phyloP scores from a whole-genome alignment of 1,140 invertebrate genomes.

The Pogonus chalceus region DNA sequence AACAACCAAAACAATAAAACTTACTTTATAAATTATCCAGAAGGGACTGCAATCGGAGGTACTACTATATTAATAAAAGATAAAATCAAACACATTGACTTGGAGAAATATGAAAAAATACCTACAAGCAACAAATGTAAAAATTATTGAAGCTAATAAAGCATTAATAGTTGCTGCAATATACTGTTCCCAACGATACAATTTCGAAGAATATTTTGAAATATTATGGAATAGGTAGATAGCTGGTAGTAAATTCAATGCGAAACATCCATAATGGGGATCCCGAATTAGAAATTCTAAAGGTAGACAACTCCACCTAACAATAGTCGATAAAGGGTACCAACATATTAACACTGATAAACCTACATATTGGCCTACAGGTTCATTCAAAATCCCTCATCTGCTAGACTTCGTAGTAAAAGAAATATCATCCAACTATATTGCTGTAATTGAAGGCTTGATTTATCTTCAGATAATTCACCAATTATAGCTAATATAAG shows the following conservation, averaged over 20 bases:
- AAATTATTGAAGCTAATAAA: conserved; percentile 8
- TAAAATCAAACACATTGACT: conserved; percentile 18
- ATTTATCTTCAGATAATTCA: background rate
- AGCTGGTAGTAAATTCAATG: conserved; percentile 24
- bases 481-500: background rate
- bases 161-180: conserved; percentile 19
- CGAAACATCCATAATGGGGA: conserved; percentile 32
- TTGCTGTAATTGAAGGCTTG: background rate
- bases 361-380: conserved; percentile 35
- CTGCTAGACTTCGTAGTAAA: conserved; percentile 22
- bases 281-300: conserved; percentile 26
- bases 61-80: conserved; percentile 21
- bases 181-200: conserved; percentile 20
- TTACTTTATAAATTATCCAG: too few relatives aligned
- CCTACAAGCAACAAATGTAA: conserved; percentile 19
- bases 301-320: conserved; percentile 22
- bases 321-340: conserved; percentile 11
- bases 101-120: conserved; percentile 12
- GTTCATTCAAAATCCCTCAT: conserved; percentile 29
- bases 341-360: conserved; percentile 19
- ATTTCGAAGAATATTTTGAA: conserved; percentile 18
- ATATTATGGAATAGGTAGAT: conserved; percentile 14
- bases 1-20: conserved; percentile 19
- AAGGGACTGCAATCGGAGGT: too few relatives aligned
- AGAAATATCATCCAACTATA: background rate